Conservation (phyloP, 2,797 vertebrate genomes). For the Lemur catta region DNA sequence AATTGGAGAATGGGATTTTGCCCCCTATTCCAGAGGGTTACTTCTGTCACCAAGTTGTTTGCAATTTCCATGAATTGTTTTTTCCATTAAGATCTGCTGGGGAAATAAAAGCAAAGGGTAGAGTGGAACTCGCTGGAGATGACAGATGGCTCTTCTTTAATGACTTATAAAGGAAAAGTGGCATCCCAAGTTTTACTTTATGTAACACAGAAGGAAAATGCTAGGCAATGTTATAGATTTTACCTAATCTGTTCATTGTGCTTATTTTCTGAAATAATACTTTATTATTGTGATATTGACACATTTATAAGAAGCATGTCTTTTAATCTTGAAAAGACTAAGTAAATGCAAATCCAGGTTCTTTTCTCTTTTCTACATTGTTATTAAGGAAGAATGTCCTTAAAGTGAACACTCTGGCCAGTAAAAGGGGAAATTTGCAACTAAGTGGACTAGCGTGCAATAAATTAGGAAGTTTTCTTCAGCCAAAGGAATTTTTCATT, state of each 20-base stretch:
- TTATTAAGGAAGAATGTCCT: not conserved
- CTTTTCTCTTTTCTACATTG: not conserved
- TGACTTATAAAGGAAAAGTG: constrained; percentile 55
- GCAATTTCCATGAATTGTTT: constrained; percentile 61
- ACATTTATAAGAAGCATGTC: not conserved
- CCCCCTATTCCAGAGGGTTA: constrained; percentile 3
- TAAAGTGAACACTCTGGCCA: not conserved
- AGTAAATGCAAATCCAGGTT: not conserved
- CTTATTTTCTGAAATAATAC: not conserved
- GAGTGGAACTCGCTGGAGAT: constrained; percentile 10
- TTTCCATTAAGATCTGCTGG: constrained; percentile 43
- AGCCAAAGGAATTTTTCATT: not conserved
- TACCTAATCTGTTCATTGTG: not conserved
- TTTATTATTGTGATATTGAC: not conserved
- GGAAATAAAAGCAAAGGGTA: constrained; percentile 50
- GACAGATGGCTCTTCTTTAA: constrained; percentile 54
- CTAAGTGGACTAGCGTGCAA: not conserved
- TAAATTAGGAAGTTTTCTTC: not conserved
- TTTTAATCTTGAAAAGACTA: not conserved
- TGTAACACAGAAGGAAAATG: constrained; percentile 4
- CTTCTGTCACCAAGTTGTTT: constrained; percentile 52
- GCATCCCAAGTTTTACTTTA: constrained; percentile 45
- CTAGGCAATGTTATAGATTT: not conserved
- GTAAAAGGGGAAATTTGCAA: constrained; percentile 11
- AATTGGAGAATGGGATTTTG: constrained; percentile 51